Conservation (phyloP, 2,888 invertebrate genomes). For the Lycia hirtaria region DNA sequence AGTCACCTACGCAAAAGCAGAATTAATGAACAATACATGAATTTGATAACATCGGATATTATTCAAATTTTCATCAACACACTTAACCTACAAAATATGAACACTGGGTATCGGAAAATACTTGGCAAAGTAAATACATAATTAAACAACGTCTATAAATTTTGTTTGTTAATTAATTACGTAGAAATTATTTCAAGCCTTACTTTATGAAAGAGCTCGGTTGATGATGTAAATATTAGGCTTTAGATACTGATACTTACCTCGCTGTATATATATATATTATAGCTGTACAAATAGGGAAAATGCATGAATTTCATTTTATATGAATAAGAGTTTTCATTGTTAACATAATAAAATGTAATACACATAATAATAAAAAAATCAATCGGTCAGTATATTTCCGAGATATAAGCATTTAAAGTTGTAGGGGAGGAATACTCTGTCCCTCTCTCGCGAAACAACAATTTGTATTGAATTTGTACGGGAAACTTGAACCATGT, state of each 20-base stretch:
- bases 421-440: too few species aligned
- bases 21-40: not conserved
- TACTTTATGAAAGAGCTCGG: conserved; percentile 1
- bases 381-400: too few species aligned
- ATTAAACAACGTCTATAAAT: not conserved
- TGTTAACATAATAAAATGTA: too few species aligned
- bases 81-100: not conserved
- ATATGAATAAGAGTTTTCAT: too few species aligned
- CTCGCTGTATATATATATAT: too few species aligned
- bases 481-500: too few species aligned
- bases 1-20: not conserved
- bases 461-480: too few species aligned
- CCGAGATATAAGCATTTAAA: too few species aligned
- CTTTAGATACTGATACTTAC: not conserved
- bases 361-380: too few species aligned
- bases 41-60: not conserved
- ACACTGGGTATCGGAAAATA: conserved; percentile 5
- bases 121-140: conserved; percentile 10
- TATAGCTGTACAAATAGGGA: too few species aligned
- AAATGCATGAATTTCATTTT: too few species aligned
- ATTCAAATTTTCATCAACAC: conserved; percentile 7
- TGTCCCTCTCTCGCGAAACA: too few species aligned
- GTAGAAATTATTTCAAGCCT: conserved; percentile 1
- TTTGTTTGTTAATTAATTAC: conserved; percentile 12
- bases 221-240: not conserved